Evolutionary conservation across 1,140 invertebrate species (phyloP), one percentile per base, ranked within the genome.

Genomic region (Antheraea pernyi): DNA sequence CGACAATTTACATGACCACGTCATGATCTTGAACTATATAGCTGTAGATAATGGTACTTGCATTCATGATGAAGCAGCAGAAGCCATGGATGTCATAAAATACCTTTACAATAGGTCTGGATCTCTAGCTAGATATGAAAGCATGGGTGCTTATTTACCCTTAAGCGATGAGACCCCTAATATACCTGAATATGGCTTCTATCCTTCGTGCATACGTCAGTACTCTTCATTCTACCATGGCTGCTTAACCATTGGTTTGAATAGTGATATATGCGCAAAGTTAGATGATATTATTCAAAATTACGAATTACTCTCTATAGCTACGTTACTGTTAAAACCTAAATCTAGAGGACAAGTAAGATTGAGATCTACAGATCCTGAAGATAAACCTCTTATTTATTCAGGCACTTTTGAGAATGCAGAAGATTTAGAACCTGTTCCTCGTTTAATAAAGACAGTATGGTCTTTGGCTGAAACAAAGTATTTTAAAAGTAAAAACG

Each of bases 1-100:
- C 0, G 82, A 94, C 9, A 97, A 97, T 84, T 92, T 97, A 0
- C 94, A 95, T 71, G 95, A 95, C 72, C 95, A 96, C 76, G 94
- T 96, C 0, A 95, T 97, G 94, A 95, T 96, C 0, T 95, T 89
- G 3, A 83, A 73, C 13, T 86, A 81, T 63, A 63, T 91, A 19
- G 79, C 81, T n/a, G 79, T 78, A 4, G 79, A 89, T 7, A 82
- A 78, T 18, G 86, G 87, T 0, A 89, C 86, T 7, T 91, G 88
- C 53, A 19, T 63, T 13, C 39, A 37, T 0, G 67, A 70, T 11
- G 69, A 80, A 18, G 37, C 72, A 10, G 69, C 65, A 7, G 10
- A 59, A 3, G 77, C 85, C 22, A 69, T 86, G 58, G 79, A 89
- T 7, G 75, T 83, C 7, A 80, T 89, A 7, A 81, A 76, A 63